Conservation (phyloP, 2,797 vertebrate species). For the Lepilemur ruficaudatus region DNA sequence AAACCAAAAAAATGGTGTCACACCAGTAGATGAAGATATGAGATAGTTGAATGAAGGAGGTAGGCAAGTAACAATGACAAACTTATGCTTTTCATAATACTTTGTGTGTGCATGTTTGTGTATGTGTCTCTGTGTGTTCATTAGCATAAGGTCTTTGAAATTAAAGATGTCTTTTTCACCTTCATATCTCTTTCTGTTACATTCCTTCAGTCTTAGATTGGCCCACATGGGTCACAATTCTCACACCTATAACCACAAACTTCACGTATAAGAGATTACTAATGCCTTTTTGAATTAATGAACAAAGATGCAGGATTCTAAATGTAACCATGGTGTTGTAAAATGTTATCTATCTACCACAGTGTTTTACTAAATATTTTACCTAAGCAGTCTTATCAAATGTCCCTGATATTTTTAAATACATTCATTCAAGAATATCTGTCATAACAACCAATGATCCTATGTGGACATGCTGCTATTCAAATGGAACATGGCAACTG, state of each 20-base stretch:
- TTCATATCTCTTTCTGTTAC: neutral
- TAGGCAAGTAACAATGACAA: neutral
- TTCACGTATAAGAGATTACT: neutral
- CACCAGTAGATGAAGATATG: neutral
- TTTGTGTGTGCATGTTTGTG: neutral
- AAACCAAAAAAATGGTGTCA: neutral
- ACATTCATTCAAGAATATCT: neutral
- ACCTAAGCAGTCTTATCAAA: neutral
- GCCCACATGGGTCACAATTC: neutral
- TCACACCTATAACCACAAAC: neutral
- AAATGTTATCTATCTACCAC: neutral
- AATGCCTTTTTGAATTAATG: neutral
- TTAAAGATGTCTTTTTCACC: neutral
- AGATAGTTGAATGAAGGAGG: neutral
- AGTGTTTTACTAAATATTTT: neutral
- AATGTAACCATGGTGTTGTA: neutral
- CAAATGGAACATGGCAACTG: neutral
- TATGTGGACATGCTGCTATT: neutral
- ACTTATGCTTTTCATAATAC: neutral
- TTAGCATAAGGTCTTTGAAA: neutral
- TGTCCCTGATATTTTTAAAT: neutral
- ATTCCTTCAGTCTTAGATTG: neutral
- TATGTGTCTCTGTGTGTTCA: fast-evolving
- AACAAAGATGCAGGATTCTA: neutral
- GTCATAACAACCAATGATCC: neutral